Evolutionary conservation across 2,888 invertebrate genomes (phyloP), one percentile per base, ranked within the genome.

Genomic region (Anticlea derivata): DNA sequence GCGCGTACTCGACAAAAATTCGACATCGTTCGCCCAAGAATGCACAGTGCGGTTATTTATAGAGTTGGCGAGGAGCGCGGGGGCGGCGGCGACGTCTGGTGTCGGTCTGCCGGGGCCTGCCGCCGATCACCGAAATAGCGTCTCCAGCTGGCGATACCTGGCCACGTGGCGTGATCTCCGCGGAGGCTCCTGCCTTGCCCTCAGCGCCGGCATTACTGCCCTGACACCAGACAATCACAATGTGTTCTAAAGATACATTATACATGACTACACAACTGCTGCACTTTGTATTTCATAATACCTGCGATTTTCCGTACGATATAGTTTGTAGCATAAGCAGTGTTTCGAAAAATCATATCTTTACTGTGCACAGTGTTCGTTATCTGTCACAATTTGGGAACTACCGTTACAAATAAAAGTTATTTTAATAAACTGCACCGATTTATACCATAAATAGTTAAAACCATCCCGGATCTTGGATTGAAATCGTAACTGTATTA

Each of bases 71-170:
- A 87, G 91, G 82, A 81, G 86, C 83, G 90, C 93, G 89, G 89
- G 88, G 88, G 83, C 87, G 88, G 85, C 83, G 81, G 79, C 85
- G 81, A 82, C 85, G 90, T 89, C 89, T 90, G 87, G 86, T 88
- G 87, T 89, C 91, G 91, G 88, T 91, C 92, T 92, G 90, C 92
- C 92, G 87, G 92, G 92, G 91, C 90, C 92, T 92, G 92, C 91
- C 86, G 87, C 90, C 91, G 90, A 86, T 89, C 91, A 86, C 90
- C 76, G 77, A 90, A 90, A 90, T 90, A 90, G 77, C 86, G 83
- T 82, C 80, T 89, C 89, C 90, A 90, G 89, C 86, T 88, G 87
- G 84, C 83, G 70, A 75, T 87, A 86, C 86, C 88, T 86, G 86
- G 75, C 80, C 89, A 89, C 89, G 89, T 89, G 88, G 86, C 76